These are phyloP conservation scores for Nasonia longicornis DNA, from an alignment of 1,140 invertebrate species.

Conservation along the genomic window DNA sequence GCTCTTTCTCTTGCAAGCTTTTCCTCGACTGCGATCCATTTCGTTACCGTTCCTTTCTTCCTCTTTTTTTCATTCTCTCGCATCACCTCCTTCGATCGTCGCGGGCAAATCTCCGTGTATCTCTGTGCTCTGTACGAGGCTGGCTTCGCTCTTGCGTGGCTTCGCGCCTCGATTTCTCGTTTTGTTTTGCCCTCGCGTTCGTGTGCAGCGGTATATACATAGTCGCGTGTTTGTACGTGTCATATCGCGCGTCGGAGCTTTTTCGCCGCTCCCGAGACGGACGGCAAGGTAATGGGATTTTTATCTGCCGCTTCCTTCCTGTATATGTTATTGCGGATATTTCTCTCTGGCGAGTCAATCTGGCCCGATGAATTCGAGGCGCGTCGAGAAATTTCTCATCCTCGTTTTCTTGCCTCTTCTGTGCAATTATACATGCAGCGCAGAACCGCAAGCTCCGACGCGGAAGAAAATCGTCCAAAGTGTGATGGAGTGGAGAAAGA, in stretches of 20 bases:
- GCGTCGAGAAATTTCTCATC: not conserved
- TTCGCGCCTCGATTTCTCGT: constrained; percentile 14
- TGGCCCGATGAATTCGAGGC: not conserved
- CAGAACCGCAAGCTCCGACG: too few species aligned
- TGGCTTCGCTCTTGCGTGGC: not conserved
- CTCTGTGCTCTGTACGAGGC: not conserved
- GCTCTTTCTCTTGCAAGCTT: constrained; percentile 6
- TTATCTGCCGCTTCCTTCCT: constrained; percentile 32
- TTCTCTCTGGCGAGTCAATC: not conserved
- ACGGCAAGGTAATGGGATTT: constrained; percentile 42
- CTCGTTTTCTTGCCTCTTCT: too few species aligned
- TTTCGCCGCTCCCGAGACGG: not conserved
- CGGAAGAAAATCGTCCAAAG: not conserved
- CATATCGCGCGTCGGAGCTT: not conserved
- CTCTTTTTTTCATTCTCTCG: not conserved
- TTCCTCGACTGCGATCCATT: constrained; percentile 32
- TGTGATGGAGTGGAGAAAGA: not conserved
- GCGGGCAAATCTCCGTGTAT: not conserved
- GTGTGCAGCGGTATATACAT: not conserved
- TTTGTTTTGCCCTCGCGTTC: constrained; percentile 2
- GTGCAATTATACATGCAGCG: too few species aligned
- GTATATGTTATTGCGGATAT: not conserved
- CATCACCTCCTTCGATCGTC: not conserved
- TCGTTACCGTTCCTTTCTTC: constrained; percentile 17
- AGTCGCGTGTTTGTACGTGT: not conserved